Evolutionary conservation across 1,140 invertebrate species (phyloP).

Genomic region (Anthonomus grandis): DNA sequence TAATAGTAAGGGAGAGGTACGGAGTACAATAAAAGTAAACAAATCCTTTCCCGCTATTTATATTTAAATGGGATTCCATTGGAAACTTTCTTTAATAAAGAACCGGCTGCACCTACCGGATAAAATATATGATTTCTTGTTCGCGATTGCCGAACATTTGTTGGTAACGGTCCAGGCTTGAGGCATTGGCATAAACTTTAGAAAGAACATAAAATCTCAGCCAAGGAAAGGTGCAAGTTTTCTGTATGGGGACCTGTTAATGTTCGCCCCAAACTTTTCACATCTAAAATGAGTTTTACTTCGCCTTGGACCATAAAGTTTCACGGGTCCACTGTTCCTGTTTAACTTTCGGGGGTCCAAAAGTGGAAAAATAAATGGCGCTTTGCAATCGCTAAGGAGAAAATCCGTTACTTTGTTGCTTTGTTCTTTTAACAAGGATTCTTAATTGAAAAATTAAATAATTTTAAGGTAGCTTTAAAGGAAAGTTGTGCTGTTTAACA

Average conservation of each 20-base stretch:
- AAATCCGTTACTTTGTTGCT: too few relatives aligned
- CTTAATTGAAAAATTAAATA: too few relatives aligned
- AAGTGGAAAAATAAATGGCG: not conserved
- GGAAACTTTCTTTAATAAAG: too few relatives aligned
- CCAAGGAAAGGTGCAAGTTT: constrained; percentile 22
- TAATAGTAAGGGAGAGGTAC: too few relatives aligned
- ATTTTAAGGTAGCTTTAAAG: too few relatives aligned
- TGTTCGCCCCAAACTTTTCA: constrained; percentile 31
- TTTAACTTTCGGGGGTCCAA: constrained; percentile 15
- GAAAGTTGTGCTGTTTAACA: too few relatives aligned
- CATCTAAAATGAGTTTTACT: constrained; percentile 33
- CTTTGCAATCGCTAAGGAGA: too few relatives aligned
- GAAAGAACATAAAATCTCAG: constrained; percentile 21
- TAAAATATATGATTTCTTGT: constrained; percentile 17
- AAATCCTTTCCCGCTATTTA: too few relatives aligned
- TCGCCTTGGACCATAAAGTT: constrained; percentile 32
- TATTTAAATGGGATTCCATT: too few relatives aligned
- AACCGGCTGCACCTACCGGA: too few relatives aligned
- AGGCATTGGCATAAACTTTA: constrained; percentile 12
- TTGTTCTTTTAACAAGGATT: too few relatives aligned
- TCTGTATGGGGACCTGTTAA: constrained; percentile 30
- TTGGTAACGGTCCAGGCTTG: constrained; percentile 15
- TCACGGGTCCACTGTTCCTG: constrained; percentile 25
- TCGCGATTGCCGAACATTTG: constrained; percentile 12
- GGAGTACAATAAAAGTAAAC: too few relatives aligned